Conservation (phyloP, 2,113 vertebrate species). For the Xiphophorus hellerii region DNA sequence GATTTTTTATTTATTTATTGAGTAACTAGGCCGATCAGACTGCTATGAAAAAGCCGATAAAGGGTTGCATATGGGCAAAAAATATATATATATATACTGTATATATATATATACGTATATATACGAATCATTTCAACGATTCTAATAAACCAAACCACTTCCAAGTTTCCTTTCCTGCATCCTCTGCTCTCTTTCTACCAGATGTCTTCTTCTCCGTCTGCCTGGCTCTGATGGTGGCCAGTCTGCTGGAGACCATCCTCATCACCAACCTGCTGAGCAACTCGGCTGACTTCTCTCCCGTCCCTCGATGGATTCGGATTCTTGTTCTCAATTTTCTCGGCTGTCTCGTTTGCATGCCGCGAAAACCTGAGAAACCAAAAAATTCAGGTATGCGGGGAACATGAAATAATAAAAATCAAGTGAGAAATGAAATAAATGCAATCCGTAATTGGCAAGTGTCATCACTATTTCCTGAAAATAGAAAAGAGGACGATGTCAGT, state of each 20-base stretch:
- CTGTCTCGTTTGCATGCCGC: conserved; percentile 50
- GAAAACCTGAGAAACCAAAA: conserved; percentile 17
- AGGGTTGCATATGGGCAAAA: too few species aligned
- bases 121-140: too few species aligned
- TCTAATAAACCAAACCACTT: too few species aligned
- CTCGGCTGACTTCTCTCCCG: conserved; percentile 28
- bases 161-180: not conserved
- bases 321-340: conserved; percentile 62
- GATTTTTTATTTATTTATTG: too few species aligned
- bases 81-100: too few species aligned
- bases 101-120: too few species aligned
- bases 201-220: conserved; percentile 77
- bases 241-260: conserved; percentile 75
- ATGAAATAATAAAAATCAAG: not conserved
- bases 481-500: too few species aligned
- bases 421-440: not conserved
- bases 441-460: not conserved
- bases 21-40: too few species aligned
- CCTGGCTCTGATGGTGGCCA: conserved; percentile 77
- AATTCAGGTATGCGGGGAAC: conserved; percentile 33
- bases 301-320: conserved; percentile 66
- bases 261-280: conserved; percentile 71
- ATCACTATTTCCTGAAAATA: not conserved
- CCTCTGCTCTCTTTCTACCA: conserved; percentile 23
- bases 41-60: too few species aligned